Evolutionary conservation across 2,113 vertebrate genomes (phyloP).

Genomic region (Gracilinanus agilis): DNA sequence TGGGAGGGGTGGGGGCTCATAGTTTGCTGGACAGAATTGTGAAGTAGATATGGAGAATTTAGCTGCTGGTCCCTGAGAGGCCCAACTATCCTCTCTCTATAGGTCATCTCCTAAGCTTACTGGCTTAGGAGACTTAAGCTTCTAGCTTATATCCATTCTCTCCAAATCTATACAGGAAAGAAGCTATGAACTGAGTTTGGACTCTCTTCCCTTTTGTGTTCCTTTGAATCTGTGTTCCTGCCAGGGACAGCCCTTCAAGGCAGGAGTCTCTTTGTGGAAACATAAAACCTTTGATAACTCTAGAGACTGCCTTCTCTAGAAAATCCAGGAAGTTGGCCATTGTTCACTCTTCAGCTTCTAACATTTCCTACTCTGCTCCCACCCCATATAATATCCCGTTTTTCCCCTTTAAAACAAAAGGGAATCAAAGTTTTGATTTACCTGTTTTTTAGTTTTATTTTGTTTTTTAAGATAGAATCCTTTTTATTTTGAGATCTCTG

Average conservation of each 20-base stretch:
- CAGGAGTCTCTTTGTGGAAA: neutral
- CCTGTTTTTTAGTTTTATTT: slow-evolving; percentile 51
- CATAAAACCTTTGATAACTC: slow-evolving; percentile 10
- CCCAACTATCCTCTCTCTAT: neutral
- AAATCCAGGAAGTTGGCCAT: slow-evolving; percentile 60
- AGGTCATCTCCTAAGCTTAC: neutral
- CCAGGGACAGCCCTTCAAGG: neutral
- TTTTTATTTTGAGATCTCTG: slow-evolving; percentile 66
- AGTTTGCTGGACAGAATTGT: neutral
- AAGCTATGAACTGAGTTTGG: neutral
- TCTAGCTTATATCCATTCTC: neutral
- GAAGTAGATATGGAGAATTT: neutral
- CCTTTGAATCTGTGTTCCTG: neutral
- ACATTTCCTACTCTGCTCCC: slow-evolving; percentile 10
- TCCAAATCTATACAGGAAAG: neutral
- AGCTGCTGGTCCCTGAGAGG: neutral
- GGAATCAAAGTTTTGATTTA: slow-evolving; percentile 56
- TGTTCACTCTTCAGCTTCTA: slow-evolving; percentile 45
- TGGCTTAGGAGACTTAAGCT: neutral
- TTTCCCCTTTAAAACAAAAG: slow-evolving; percentile 19
- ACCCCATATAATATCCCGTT: neutral
- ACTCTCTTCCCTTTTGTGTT: neutral
- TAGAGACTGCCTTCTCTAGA: slow-evolving; percentile 49
- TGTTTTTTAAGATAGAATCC: slow-evolving; percentile 25
- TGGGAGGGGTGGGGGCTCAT: neutral